Percentiles rank a stretch among this genome's conserved stretches.
phyloP scores from a whole-genome alignment of 2,888 invertebrate genomes.

The Idaea aversata region DNA sequence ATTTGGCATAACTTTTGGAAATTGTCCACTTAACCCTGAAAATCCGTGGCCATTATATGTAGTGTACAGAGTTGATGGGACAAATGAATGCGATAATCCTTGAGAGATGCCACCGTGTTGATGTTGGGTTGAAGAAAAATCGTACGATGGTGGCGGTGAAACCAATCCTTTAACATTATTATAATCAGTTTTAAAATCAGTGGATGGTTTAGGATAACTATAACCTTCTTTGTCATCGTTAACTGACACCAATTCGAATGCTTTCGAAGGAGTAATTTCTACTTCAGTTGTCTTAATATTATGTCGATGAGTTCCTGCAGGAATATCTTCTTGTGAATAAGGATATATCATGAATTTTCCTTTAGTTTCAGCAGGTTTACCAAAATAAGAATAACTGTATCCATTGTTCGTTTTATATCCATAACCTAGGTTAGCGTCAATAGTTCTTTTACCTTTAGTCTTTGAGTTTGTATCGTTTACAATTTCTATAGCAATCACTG shows the following conservation, averaged over 20 bases:
- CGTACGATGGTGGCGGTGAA: conserved; percentile 43
- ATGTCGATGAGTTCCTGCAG: conserved; percentile 48
- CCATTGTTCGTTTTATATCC: conserved; percentile 80
- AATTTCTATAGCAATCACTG: conserved; percentile 82
- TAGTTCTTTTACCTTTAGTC: conserved; percentile 83
- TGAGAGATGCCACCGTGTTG: conserved; percentile 16
- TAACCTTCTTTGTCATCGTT: conserved; percentile 58
- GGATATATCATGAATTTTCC: conserved; percentile 84
- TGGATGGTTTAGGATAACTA: conserved; percentile 53
- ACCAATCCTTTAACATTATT: conserved; percentile 45
- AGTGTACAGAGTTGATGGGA: conserved; percentile 65
- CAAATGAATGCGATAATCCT: conserved; percentile 19
- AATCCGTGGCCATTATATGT: conserved; percentile 73
- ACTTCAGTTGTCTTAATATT: conserved; percentile 65
- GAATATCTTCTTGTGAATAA: conserved; percentile 84
- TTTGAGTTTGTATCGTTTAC: conserved; percentile 78
- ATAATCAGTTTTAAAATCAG: conserved; percentile 50
- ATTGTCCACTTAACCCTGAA: conserved; percentile 67
- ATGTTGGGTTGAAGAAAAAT: conserved; percentile 18
- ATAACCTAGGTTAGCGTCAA: conserved; percentile 86
- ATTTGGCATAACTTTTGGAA: conserved; percentile 71
- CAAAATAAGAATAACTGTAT: conserved; percentile 73
- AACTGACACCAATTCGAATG: conserved; percentile 69
- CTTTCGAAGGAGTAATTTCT: conserved; percentile 81
- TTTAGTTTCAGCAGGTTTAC: conserved; percentile 66